Evolutionary conservation across 2,797 vertebrate species (phyloP).

Genomic region (Ataeniobius toweri): DNA sequence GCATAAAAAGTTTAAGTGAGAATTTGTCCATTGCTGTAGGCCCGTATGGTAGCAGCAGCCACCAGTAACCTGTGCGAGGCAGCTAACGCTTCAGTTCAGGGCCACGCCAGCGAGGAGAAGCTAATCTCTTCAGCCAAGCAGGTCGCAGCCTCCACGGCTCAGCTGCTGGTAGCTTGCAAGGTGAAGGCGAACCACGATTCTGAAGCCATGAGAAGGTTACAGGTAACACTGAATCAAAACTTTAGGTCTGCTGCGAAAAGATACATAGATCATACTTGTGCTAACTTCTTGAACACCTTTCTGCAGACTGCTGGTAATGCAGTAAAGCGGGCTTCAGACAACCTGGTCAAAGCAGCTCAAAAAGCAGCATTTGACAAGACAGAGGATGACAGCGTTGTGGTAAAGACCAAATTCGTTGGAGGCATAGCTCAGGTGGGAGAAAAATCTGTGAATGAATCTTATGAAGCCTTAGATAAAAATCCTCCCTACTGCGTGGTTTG

Average conservation of each 20-base stretch:
- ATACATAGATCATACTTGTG: neutral
- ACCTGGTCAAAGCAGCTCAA: constrained; percentile 94
- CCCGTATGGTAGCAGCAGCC: constrained; percentile 96
- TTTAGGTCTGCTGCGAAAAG: accelerated
- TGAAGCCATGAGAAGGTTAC: constrained; percentile 95
- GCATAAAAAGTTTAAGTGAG: neutral
- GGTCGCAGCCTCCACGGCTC: constrained; percentile 96
- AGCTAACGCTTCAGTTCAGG: constrained; percentile 97
- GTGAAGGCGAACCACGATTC: constrained; percentile 97
- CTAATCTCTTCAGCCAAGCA: constrained; percentile 98
- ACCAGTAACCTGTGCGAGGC: constrained; percentile 97
- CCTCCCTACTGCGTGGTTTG: constrained; percentile 23
- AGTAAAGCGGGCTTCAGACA: constrained; percentile 98
- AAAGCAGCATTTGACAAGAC: constrained; percentile 96
- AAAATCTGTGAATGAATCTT: constrained; percentile 12
- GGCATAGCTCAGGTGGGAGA: constrained; percentile 95
- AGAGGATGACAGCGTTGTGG: constrained; percentile 93
- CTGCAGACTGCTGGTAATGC: constrained; percentile 93
- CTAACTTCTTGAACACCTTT: constrained; percentile 31
- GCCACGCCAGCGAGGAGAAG: constrained; percentile 98
- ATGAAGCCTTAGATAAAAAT: constrained; percentile 16
- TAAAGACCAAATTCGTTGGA: constrained; percentile 98
- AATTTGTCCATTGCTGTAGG: constrained; percentile 71
- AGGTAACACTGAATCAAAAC: constrained; percentile 78
- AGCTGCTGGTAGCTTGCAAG: constrained; percentile 97